These are phyloP conservation scores for Tridacna crocea DNA, from an alignment of 2,888 invertebrate genomes.

Conservation along the genomic window DNA sequence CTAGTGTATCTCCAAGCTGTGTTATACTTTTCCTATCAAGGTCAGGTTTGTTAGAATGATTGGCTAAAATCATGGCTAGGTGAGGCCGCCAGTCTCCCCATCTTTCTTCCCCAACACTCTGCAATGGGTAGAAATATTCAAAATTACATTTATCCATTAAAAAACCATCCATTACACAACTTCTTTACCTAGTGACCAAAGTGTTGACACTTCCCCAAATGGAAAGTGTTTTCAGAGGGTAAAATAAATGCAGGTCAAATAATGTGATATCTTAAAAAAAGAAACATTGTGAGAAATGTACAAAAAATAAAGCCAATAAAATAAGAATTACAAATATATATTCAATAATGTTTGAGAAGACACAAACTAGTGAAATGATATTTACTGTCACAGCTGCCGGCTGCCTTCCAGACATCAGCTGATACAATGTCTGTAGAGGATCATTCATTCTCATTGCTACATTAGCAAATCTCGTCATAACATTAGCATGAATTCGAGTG, in stretches of 20 bases:
- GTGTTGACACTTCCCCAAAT: too few relatives aligned
- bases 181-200: too few relatives aligned
- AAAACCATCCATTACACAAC: too few relatives aligned
- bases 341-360: too few relatives aligned
- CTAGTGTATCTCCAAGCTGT: slow-evolving; percentile 87
- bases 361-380: not conserved
- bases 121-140: not conserved
- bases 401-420: slow-evolving; percentile 92
- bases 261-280: too few relatives aligned
- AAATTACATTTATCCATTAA: not conserved
- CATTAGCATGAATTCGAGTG: slow-evolving; percentile 92
- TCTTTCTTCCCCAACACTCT: slow-evolving; percentile 85
- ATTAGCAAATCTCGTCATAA: slow-evolving; percentile 93
- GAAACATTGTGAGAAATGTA: too few relatives aligned
- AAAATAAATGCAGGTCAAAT: too few relatives aligned
- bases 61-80: slow-evolving; percentile 96
- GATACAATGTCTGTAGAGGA: slow-evolving; percentile 97
- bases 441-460: slow-evolving; percentile 91
- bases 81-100: slow-evolving; percentile 97
- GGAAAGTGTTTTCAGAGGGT: too few relatives aligned
- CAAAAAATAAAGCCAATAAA: too few relatives aligned
- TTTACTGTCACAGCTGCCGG: slow-evolving; percentile 91
- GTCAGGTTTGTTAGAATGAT: slow-evolving; percentile 87
- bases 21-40: slow-evolving; percentile 86
- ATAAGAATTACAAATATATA: too few relatives aligned